phyloP scores from a whole-genome alignment of 2,113 vertebrate genomes.

The Anarhynchus alexandrinus region DNA sequence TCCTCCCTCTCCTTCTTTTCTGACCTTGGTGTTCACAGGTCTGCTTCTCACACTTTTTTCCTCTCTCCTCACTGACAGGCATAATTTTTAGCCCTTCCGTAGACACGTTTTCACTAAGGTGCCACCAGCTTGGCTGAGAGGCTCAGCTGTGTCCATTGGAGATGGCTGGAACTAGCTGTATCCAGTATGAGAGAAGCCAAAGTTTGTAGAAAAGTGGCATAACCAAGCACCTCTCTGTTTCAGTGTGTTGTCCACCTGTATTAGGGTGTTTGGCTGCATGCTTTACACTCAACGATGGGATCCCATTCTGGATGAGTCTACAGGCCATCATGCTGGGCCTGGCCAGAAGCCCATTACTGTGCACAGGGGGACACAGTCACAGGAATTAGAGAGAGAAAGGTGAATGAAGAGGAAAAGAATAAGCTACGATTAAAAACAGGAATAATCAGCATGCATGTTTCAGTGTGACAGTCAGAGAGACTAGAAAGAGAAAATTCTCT shows the following conservation, averaged over 20 bases:
- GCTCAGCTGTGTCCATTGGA: not conserved
- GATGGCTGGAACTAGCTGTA: not conserved
- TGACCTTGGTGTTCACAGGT: not conserved
- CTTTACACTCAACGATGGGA: not conserved
- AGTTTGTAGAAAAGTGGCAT: not conserved
- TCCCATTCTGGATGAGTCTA: not conserved
- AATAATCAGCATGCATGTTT: not conserved
- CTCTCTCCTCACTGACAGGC: not conserved
- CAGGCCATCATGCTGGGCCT: rapidly evolving
- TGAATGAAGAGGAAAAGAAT: not conserved
- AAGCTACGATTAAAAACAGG: not conserved
- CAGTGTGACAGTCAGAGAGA: not conserved
- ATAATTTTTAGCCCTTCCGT: not conserved
- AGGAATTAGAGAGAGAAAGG: not conserved
- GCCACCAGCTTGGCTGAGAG: not conserved
- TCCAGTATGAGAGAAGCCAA: not conserved
- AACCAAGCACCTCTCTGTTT: not conserved
- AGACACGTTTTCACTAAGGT: not conserved
- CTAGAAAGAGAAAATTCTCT: not conserved
- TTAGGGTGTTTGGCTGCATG: not conserved
- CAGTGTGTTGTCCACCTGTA: not conserved
- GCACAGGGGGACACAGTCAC: not conserved
- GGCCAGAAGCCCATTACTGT: not conserved
- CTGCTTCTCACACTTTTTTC: not conserved
- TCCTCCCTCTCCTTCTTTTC: not conserved